Percentiles rank a stretch among this genome's conserved stretches.
These are phyloP conservation scores for Tenodera sinensis DNA, from an alignment of 2,888 invertebrate species.

Conservation along the genomic window DNA sequence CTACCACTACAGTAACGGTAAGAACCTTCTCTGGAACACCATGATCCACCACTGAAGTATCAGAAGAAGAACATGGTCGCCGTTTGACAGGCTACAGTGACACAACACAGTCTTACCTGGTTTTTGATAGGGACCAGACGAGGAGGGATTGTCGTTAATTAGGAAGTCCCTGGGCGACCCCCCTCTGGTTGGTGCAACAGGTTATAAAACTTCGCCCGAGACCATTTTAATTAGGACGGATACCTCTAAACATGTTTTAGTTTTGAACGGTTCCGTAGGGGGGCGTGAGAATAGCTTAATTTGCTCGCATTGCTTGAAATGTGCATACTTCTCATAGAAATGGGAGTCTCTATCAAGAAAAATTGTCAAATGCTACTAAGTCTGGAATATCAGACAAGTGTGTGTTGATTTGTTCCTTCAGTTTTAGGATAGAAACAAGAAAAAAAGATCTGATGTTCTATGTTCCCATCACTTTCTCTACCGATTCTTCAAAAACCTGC, in stretches of 20 bases:
- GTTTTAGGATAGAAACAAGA: too few species aligned
- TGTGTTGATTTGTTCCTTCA: too few species aligned
- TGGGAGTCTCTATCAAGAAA: too few species aligned
- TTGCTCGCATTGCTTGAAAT: not conserved
- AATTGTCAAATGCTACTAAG: too few species aligned
- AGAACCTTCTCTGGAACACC: not conserved
- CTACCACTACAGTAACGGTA: too few species aligned
- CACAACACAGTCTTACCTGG: not conserved
- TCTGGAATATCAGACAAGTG: too few species aligned
- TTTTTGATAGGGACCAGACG: not conserved
- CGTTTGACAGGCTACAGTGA: not conserved
- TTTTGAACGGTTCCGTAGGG: not conserved
- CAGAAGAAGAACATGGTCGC: not conserved
- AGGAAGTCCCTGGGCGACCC: not conserved
- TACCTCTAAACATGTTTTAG: not conserved
- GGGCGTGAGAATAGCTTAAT: not conserved
- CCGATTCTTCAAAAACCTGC: too few species aligned
- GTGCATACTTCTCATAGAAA: too few species aligned
- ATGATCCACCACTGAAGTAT: not conserved
- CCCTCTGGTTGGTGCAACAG: not conserved
- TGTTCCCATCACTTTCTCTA: too few species aligned
- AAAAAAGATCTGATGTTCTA: too few species aligned
- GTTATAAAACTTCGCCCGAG: not conserved
- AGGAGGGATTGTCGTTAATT: not conserved
- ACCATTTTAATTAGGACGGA: not conserved